These are phyloP conservation scores for Pygoscelis antarcticus DNA, from an alignment of 2,113 vertebrate genomes.

Conservation along the genomic window DNA sequence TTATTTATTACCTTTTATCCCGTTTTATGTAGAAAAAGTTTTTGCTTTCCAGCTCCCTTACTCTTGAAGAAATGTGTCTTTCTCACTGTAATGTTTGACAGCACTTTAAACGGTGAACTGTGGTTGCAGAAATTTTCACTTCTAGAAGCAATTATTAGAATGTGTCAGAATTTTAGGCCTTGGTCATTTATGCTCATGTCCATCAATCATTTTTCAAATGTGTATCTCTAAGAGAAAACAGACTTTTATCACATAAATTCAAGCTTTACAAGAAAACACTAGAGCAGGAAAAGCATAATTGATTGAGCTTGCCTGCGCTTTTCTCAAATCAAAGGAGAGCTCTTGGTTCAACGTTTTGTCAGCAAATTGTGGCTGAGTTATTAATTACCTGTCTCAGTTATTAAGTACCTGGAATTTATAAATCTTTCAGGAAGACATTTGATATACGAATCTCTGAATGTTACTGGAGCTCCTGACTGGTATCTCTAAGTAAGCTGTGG, in stretches of 20 bases:
- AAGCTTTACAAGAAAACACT: slow-evolving; percentile 2
- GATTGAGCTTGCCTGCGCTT: neutral
- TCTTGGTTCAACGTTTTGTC: slow-evolving; percentile 30
- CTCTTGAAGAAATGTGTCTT: neutral
- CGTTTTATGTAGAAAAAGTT: neutral
- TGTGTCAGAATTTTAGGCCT: slow-evolving; percentile 43
- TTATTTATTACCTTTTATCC: neutral
- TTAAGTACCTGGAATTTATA: slow-evolving; percentile 54
- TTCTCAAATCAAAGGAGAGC: neutral
- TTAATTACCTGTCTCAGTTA: slow-evolving; percentile 50
- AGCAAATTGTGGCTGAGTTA: slow-evolving; percentile 41
- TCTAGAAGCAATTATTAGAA: slow-evolving; percentile 34
- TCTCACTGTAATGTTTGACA: slow-evolving; percentile 18
- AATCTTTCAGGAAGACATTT: slow-evolving; percentile 50
- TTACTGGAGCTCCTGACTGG: neutral
- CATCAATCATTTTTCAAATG: slow-evolving; percentile 41
- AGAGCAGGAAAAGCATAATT: slow-evolving; percentile 23
- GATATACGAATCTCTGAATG: slow-evolving; percentile 13
- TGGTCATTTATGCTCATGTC: neutral
- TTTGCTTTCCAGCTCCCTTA: neutral
- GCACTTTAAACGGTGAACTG: slow-evolving; percentile 38
- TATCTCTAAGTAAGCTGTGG: neutral
- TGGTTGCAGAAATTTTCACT: slow-evolving; percentile 37
- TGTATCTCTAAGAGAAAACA: slow-evolving; percentile 29
- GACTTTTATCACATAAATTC: slow-evolving; percentile 44